Evolutionary conservation across 2,888 invertebrate genomes (phyloP), one percentile per base, ranked within the genome.

Genomic region (Molanna angustata): DNA sequence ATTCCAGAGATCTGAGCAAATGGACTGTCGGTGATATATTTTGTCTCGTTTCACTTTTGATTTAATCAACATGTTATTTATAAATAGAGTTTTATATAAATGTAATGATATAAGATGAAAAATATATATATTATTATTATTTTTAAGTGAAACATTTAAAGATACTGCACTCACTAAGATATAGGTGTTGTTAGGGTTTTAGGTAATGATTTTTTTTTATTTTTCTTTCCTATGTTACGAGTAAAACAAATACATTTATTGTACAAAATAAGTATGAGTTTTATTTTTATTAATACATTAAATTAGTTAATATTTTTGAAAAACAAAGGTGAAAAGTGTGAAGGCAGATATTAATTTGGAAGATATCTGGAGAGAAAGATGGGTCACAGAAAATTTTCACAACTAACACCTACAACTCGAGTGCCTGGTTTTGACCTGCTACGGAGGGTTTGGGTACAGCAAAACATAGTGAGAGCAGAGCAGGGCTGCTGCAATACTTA

Each of bases 241-340:
- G 42, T 54, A 43, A 55, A 48, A 55, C 35, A 55, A 55, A 51
- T 55, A 55, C 46, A 55, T 51, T 51, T 55, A 51, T 55, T 51
- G 50, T 55, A 51, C 43, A 48, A 55, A 55, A 55, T 43, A 21
- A 45, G 20, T n/a, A 3, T 37, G 17, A 46, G 31, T 52, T 40
- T 52, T 44, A 20, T 45, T 50, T 50, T 22, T 18, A 31, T 13
- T 21, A 21, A n/a, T n/a, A n/a, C n/a, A n/a, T n/a, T n/a, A n/a
- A n/a, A n/a, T n/a, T n/a, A n/a, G n/a, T n/a, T n/a, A n/a, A n/a
- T n/a, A n/a, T n/a, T n/a, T n/a, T n/a, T n/a, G n/a, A n/a, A n/a
- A n/a, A n/a, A n/a, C n/a, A n/a, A n/a, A n/a, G n/a, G n/a, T n/a
- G n/a, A n/a, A n/a, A n/a, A n/a, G n/a, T n/a, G n/a, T n/a, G n/a